Conservation (phyloP, 2,888 invertebrate species). For the Philaethria dido region DNA sequence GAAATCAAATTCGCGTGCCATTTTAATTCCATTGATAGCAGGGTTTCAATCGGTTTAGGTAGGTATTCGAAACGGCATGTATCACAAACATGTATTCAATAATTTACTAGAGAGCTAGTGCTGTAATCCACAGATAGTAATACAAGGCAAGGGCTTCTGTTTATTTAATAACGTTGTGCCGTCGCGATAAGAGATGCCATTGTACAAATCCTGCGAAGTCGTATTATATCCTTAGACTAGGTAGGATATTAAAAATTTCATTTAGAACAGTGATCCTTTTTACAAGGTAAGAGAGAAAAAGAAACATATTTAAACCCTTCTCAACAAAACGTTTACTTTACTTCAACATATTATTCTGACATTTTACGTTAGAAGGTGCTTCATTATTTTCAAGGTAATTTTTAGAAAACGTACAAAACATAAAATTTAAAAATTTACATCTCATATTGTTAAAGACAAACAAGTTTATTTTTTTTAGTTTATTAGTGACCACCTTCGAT, state of each 20-base stretch:
- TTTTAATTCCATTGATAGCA: constrained; percentile 29
- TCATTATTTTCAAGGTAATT: constrained; percentile 1
- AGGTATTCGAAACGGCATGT: constrained; percentile 28
- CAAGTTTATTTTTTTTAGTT: background rate
- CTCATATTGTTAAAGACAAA: no score
- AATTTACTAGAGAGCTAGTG: constrained; percentile 56
- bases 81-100: constrained; percentile 57
- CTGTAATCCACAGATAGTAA: constrained; percentile 57
- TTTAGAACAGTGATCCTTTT: constrained; percentile 16
- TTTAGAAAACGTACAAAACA: constrained; percentile 4
- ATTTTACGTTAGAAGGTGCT: background rate
- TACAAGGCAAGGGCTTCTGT: constrained; percentile 63
- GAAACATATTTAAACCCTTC: constrained; percentile 6
- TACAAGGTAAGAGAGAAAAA: constrained; percentile 10
- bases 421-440: background rate
- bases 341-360: constrained; percentile 2
- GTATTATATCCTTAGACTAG: constrained; percentile 35
- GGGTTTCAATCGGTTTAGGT: constrained; percentile 25
- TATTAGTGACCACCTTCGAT: background rate
- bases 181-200: constrained; percentile 69
- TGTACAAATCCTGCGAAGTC: constrained; percentile 58
- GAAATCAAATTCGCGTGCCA: constrained; percentile 15
- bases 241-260: constrained; percentile 35
- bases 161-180: constrained; percentile 77
- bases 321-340: constrained; percentile 13